These are phyloP conservation scores for Drosophila mimica DNA, from an alignment of 2,888 invertebrate genomes.

Conservation along the genomic window DNA sequence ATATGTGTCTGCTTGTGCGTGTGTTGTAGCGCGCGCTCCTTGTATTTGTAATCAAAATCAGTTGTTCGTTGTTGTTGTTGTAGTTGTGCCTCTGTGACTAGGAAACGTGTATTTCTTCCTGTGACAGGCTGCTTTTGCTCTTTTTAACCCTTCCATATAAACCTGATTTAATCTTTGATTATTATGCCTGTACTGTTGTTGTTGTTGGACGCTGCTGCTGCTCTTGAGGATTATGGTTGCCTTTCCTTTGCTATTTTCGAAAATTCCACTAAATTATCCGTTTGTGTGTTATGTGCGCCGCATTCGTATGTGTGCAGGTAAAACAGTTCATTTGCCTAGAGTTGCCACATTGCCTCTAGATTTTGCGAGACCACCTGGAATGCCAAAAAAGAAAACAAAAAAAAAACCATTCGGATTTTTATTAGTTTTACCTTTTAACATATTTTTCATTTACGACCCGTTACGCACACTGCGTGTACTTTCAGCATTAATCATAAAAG, in stretches of 20 bases:
- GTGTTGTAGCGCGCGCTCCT: conserved; percentile 59
- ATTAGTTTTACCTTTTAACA: conserved; percentile 48
- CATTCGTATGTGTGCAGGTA: conserved; percentile 66
- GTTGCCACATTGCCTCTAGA: conserved; percentile 60
- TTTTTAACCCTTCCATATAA: conserved; percentile 80
- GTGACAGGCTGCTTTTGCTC: conserved; percentile 73
- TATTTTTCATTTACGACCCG: conserved; percentile 45
- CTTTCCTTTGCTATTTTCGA: conserved; percentile 76
- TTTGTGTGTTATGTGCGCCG: conserved; percentile 42
- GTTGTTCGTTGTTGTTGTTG: conserved; percentile 63
- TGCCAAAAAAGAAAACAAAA: conserved; percentile 12
- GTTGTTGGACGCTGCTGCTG: conserved; percentile 36
- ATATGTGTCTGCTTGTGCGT: conserved; percentile 11
- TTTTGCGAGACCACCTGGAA: conserved; percentile 72
- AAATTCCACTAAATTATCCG: conserved; percentile 78
- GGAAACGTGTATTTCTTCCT: conserved; percentile 80
- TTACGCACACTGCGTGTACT: conserved; percentile 8
- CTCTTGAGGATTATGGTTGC: conserved; percentile 68
- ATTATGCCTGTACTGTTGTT: conserved; percentile 64
- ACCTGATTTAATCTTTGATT: conserved; percentile 80
- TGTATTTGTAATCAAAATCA: conserved; percentile 73
- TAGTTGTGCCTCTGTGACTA: conserved; percentile 59
- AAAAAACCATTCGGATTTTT: conserved; percentile 54
- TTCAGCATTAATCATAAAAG: conserved; percentile 30
- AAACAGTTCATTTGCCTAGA: conserved; percentile 78